Base-by-base conservation (phyloP, 1,140 invertebrate species). In the Glomeris maerens region DNA sequence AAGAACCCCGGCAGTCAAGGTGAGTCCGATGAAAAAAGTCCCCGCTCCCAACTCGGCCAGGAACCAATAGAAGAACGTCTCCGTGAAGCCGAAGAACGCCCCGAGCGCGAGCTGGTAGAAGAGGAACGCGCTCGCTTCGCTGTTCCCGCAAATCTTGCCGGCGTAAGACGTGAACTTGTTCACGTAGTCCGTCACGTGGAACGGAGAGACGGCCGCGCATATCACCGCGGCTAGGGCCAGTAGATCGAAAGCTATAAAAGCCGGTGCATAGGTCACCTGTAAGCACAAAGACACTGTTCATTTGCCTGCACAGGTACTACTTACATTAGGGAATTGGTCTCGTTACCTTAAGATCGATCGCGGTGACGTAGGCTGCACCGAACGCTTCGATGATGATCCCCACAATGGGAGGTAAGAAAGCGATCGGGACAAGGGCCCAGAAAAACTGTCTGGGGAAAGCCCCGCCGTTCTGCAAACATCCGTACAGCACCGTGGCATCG, bases 51-150 rank as follows among this genome's bases (percentile, higher is more conserved):
- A 66, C 60, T 85, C 83, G 65, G 84, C 76, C 5, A 90, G 72
- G 50, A 86, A 73, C 84, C 83, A 88, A 65, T 89, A 90, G 2
- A 90, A 68, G 65, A 88, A 91, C 50, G 78, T 84, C 64, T 88
- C 84, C 36, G 87, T 78, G 63, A 83, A 86, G 4, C 84, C 84
- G 81, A 82, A 87, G 10, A 78, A 78, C 0, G 75, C 79, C 5
- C 84, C 83, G 5, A 50, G 23, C 5, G 26, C 3, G 3, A 44
- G n/a, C 38, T 41, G 20, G 4, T 21, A 21, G 3, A 50, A 14
- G 26, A 45, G 44, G 4, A 50, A 27, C 17, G 48, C 26, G 5
- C 26, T 3, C 3, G 44, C 48, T 44, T 50, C 48, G 4, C 41
- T 14, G 44, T 49, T n/a, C 4, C 4, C 5, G 5, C 10, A 42